Conservation (phyloP, 30 jellyfish, hydroid and myxozoan species). For the Calvadosia cruxmelitensis region DNA sequence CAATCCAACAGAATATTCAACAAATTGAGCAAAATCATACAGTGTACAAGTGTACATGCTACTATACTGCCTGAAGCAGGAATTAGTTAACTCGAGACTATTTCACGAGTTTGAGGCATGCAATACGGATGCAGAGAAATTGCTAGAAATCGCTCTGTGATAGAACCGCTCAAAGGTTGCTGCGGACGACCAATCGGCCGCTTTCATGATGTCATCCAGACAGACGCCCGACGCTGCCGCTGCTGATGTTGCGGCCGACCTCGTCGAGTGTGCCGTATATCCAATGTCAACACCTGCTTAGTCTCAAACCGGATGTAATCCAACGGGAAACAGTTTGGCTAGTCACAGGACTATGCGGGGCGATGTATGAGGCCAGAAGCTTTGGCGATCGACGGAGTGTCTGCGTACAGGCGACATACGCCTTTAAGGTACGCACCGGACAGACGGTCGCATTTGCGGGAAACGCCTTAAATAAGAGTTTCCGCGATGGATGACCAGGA, state of each 20-base stretch:
- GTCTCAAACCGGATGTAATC: background rate
- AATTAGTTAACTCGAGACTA: background rate
- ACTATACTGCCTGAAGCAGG: too few species aligned
- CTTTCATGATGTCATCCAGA: too few species aligned
- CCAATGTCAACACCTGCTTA: background rate
- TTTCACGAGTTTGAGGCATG: background rate
- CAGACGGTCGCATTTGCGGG: background rate
- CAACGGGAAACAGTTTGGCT: background rate
- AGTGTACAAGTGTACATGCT: too few species aligned
- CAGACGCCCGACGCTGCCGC: too few species aligned
- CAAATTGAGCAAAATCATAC: too few species aligned
- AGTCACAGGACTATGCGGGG: slow-evolving; percentile 1
- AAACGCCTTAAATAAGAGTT: background rate
- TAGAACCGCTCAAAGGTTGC: background rate
- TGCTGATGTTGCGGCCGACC: background rate
- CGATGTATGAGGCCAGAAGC: background rate
- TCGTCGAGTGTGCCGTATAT: too few species aligned
- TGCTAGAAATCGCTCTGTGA: background rate
- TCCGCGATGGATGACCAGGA: background rate
- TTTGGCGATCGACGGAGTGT: background rate
- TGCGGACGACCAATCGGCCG: too few species aligned
- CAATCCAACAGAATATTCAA: too few species aligned
- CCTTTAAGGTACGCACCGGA: background rate
- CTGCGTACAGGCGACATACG: background rate
- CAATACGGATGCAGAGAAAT: background rate